Evolutionary conservation across 2,797 vertebrate species (phyloP).

Genomic region (Mus spretus): DNA sequence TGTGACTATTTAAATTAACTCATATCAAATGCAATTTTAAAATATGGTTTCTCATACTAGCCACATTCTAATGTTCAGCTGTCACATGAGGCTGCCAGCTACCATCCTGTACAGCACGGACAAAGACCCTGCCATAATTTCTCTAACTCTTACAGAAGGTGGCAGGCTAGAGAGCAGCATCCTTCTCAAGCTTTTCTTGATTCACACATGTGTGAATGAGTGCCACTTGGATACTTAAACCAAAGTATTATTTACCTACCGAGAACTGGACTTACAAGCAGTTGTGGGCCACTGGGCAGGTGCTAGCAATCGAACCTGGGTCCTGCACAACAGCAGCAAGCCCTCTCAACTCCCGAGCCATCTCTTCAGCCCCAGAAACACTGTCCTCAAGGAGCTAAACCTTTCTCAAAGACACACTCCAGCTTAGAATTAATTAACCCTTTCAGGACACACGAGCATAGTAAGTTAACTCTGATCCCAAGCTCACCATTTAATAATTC

Average conservation of each 20-base stretch:
- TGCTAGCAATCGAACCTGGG: background rate
- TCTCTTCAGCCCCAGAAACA: background rate
- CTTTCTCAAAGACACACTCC: slow-evolving; percentile 35
- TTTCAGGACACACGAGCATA: slow-evolving; percentile 13
- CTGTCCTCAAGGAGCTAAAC: background rate
- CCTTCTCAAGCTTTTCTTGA: background rate
- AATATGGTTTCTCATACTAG: background rate
- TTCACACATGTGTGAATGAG: background rate
- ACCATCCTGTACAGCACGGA: background rate
- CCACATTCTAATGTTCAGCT: background rate
- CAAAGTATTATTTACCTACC: background rate
- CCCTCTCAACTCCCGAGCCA: background rate
- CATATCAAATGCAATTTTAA: slow-evolving; percentile 11
- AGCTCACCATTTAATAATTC: background rate
- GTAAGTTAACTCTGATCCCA: background rate
- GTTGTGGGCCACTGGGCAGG: background rate
- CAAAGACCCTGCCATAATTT: background rate
- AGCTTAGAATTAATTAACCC: slow-evolving; percentile 13
- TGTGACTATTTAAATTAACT: background rate
- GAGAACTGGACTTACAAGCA: background rate
- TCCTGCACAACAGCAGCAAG: background rate
- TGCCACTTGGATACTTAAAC: background rate
- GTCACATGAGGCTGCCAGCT: background rate
- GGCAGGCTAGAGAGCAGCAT: background rate
- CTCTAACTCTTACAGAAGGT: background rate